These are phyloP conservation scores for Orchesellides sinensis DNA, from an alignment of 2,888 invertebrate species.

Conservation along the genomic window DNA sequence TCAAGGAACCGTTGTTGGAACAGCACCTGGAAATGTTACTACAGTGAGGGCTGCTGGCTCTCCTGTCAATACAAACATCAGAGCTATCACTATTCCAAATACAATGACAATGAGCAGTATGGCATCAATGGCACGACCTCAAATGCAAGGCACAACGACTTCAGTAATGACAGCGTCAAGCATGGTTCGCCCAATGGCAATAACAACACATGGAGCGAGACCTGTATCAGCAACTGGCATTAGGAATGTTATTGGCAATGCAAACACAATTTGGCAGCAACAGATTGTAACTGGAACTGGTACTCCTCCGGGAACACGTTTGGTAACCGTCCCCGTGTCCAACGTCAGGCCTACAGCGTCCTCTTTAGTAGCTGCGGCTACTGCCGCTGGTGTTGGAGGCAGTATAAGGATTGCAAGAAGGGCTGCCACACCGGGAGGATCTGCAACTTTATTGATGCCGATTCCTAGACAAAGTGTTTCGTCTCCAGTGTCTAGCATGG, in stretches of 20 bases:
- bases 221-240: slow-evolving; percentile 45
- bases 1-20: slow-evolving; percentile 23
- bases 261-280: slow-evolving; percentile 63
- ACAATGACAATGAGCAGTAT: slow-evolving; percentile 33
- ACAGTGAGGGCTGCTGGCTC: slow-evolving; percentile 39
- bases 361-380: slow-evolving; percentile 56
- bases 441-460: slow-evolving; percentile 59
- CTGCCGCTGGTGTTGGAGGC: slow-evolving; percentile 31
- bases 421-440: slow-evolving; percentile 24
- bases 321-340: slow-evolving; percentile 60
- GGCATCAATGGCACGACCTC: slow-evolving; percentile 43
- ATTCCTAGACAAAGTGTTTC: slow-evolving; percentile 51
- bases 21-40: slow-evolving; percentile 27
- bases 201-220: slow-evolving; percentile 63
- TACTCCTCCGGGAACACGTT: slow-evolving; percentile 52
- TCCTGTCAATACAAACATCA: slow-evolving; percentile 27
- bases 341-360: slow-evolving; percentile 60
- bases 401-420: slow-evolving; percentile 64
- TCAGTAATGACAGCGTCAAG: slow-evolving; percentile 58
- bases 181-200: slow-evolving; percentile 66
- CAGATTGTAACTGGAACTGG: slow-evolving; percentile 43
- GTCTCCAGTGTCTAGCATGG: slow-evolving; percentile 28
- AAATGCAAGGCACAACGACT: slow-evolving; percentile 27
- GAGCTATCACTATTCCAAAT: slow-evolving; percentile 53
- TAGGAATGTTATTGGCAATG: slow-evolving; percentile 47